A percentile compares a stretch with the other conserved stretches of the same genome.
These are phyloP conservation scores for Emmelina monodactyla DNA, from an alignment of 2,888 invertebrate species.

Conservation along the genomic window DNA sequence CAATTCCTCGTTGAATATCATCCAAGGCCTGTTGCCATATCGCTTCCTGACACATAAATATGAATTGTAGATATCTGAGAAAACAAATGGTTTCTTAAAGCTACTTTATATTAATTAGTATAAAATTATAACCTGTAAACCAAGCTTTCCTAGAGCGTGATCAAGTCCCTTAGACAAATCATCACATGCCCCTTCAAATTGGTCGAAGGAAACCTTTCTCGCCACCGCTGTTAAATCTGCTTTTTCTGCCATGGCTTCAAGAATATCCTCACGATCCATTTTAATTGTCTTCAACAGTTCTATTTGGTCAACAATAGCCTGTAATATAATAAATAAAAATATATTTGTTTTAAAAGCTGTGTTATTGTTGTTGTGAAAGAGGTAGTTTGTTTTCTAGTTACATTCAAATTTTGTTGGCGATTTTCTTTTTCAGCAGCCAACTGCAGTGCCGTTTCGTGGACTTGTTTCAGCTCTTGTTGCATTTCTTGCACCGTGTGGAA, in stretches of 20 bases:
- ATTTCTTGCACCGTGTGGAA: conserved; percentile 49
- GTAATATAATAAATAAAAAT: conserved; percentile 2
- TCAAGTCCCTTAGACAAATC: conserved; percentile 71
- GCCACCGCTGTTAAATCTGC: conserved; percentile 74
- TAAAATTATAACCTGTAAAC: conserved; percentile 51
- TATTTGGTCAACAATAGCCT: conserved; percentile 71
- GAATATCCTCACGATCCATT: conserved; percentile 74
- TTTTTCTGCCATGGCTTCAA: conserved; percentile 77
- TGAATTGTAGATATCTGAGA: neutral
- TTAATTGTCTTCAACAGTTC: conserved; percentile 72
- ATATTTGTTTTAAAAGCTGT: neutral
- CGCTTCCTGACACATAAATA: conserved; percentile 46
- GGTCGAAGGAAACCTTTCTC: conserved; percentile 76
- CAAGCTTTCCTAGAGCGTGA: conserved; percentile 68
- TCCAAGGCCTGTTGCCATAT: conserved; percentile 72
- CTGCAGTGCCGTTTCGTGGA: conserved; percentile 45
- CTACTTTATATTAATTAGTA: neutral
- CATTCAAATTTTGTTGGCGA: conserved; percentile 60
- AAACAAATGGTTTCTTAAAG: neutral
- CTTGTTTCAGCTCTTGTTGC: conserved; percentile 40
- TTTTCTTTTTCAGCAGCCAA: conserved; percentile 65
- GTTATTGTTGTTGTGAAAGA: neutral
- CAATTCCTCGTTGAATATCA: conserved; percentile 72
- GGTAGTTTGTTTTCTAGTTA: conserved; percentile 27
- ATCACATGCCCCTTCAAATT: conserved; percentile 74